Percentiles rank a stretch among this genome's conserved stretches.
These are phyloP conservation scores for Labia minor DNA, from an alignment of 2,888 invertebrate species.

Conservation along the genomic window DNA sequence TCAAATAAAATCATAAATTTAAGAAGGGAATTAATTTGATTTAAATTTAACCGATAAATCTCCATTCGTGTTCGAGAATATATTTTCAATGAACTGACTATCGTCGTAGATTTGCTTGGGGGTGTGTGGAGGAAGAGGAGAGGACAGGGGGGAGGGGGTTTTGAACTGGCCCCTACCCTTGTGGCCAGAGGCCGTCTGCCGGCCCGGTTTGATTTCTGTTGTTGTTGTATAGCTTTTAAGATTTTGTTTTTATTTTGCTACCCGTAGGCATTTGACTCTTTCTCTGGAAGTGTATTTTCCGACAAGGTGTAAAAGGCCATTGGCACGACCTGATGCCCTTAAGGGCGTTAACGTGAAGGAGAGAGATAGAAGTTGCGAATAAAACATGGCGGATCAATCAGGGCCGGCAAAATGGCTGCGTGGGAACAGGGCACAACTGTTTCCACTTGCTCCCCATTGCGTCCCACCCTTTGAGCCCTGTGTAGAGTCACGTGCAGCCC, in stretches of 20 bases:
- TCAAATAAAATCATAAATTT: too few species aligned
- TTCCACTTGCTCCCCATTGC: neutral
- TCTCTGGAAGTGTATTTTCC: neutral
- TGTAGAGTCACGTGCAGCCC: neutral
- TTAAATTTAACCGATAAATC: too few species aligned
- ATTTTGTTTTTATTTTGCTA: neutral
- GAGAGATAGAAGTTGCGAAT: neutral
- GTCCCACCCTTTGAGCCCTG: neutral
- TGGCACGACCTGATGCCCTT: neutral
- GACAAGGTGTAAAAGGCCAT: slow-evolving; percentile 8
- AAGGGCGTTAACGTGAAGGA: neutral
- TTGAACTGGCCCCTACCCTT: too few species aligned
- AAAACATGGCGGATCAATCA: slow-evolving; percentile 2
- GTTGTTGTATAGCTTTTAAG: neutral
- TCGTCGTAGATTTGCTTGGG: too few species aligned
- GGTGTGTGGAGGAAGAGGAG: too few species aligned
- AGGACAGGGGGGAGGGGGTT: too few species aligned
- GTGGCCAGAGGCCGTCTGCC: too few species aligned
- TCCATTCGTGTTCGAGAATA: too few species aligned
- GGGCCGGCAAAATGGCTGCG: neutral
- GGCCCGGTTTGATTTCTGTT: too few species aligned
- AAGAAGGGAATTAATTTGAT: too few species aligned
- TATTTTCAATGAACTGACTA: too few species aligned
- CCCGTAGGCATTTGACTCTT: neutral
- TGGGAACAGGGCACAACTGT: slow-evolving; percentile 1